phyloP scores from a whole-genome alignment of 1,140 invertebrate genomes.

The Popillia japonica region DNA sequence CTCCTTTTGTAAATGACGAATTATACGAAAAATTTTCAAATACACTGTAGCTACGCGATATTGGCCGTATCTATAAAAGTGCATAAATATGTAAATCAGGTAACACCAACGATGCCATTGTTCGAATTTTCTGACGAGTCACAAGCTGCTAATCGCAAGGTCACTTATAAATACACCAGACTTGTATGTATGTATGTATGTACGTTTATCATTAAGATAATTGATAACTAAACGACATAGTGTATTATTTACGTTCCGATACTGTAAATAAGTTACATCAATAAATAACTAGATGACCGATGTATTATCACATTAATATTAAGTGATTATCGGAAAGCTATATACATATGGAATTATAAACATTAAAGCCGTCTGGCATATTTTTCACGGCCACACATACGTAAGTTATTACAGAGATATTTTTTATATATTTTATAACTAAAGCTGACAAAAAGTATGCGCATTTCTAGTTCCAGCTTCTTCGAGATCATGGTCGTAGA shows the following conservation, averaged over 20 bases:
- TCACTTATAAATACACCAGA: slow-evolving; percentile 26
- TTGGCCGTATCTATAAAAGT: neutral
- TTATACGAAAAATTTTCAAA: no score
- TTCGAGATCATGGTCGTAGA: no score
- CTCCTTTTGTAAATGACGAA: no score
- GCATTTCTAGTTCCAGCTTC: no score
- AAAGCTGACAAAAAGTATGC: no score
- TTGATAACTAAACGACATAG: neutral
- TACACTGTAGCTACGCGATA: neutral
- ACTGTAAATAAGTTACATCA: neutral
- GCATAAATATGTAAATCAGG: slow-evolving; percentile 21
- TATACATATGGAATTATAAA: neutral
- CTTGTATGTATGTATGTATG: neutral
- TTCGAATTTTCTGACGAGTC: slow-evolving; percentile 9
- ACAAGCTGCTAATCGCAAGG: slow-evolving; percentile 11
- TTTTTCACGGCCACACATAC: neutral
- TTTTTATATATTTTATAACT: neutral
- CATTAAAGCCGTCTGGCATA: neutral
- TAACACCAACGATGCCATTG: neutral
- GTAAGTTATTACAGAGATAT: neutral
- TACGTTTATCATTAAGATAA: slow-evolving; percentile 7
- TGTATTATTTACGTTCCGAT: neutral
- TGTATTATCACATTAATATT: neutral
- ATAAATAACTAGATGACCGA: neutral
- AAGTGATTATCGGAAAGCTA: neutral